Evolutionary conservation across 2,888 invertebrate genomes (phyloP).

Genomic region (Ectemnius lituratus): DNA sequence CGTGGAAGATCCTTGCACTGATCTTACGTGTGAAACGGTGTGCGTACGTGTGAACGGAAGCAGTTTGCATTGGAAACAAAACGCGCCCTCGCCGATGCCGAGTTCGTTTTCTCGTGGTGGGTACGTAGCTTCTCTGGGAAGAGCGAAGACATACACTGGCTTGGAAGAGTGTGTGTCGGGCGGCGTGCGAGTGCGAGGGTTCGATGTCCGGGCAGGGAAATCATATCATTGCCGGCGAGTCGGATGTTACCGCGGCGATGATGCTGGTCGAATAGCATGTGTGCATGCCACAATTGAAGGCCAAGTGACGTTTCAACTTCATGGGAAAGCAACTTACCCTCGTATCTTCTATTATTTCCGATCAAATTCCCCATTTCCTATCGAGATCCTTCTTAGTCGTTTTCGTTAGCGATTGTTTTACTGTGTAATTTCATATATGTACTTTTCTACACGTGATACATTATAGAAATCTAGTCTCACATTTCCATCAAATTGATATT

Average conservation of each 20-base stretch:
- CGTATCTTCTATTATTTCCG: neutral
- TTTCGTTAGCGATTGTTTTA: neutral
- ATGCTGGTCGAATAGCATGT: slow-evolving; percentile 21
- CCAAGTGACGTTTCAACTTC: slow-evolving; percentile 6
- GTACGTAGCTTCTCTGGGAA: neutral
- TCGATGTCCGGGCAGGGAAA: slow-evolving; percentile 70
- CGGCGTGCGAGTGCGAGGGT: slow-evolving; percentile 52
- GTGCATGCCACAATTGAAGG: slow-evolving; percentile 5
- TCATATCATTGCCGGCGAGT: slow-evolving; percentile 57
- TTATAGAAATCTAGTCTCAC: no score
- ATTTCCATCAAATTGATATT: no score
- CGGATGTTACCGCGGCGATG: slow-evolving; percentile 33
- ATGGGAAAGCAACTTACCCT: slow-evolving; percentile 19
- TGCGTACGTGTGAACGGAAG: slow-evolving; percentile 6
- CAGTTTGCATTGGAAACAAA: slow-evolving; percentile 2
- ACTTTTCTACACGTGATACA: no score
- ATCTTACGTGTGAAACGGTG: neutral
- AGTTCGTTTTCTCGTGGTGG: neutral
- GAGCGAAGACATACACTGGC: neutral
- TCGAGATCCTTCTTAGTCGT: neutral
- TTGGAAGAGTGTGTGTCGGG: neutral
- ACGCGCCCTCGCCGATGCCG: slow-evolving; percentile 1
- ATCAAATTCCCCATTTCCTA: neutral
- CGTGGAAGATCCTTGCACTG: slow-evolving; percentile 18
- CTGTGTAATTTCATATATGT: no score